Evolutionary conservation across 2,797 vertebrate genomes (phyloP).

Genomic region (Heliangelus exortis): DNA sequence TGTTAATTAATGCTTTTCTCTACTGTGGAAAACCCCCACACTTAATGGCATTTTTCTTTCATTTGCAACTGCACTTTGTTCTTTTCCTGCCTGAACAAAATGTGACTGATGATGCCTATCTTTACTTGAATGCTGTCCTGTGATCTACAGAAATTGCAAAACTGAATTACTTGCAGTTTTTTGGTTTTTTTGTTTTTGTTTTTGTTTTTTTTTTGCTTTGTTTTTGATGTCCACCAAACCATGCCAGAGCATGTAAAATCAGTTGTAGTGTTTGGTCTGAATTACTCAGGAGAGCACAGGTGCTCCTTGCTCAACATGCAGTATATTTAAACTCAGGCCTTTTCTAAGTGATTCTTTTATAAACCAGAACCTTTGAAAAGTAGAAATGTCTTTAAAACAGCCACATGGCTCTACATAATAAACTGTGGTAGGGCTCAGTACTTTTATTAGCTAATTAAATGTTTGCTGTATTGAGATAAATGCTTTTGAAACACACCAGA

Average conservation of each 20-base stretch:
- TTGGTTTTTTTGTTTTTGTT: not conserved
- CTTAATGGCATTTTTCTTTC: not conserved
- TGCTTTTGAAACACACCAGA: slow-evolving; percentile 46
- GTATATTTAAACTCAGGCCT: not conserved
- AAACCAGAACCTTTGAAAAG: slow-evolving; percentile 59
- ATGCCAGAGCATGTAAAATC: not conserved
- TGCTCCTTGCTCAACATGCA: not conserved
- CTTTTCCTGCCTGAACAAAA: slow-evolving; percentile 3
- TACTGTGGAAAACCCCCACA: not conserved
- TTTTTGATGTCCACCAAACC: slow-evolving; percentile 1
- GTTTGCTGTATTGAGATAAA: slow-evolving; percentile 14
- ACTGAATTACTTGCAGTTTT: not conserved
- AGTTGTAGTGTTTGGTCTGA: not conserved
- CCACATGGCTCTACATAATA: slow-evolving; percentile 61
- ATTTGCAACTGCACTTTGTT: not conserved
- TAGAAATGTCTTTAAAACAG: slow-evolving; percentile 39
- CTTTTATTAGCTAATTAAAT: slow-evolving; percentile 58
- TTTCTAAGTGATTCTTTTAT: slow-evolving; percentile 39
- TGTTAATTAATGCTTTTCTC: not conserved
- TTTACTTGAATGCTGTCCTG: not conserved
- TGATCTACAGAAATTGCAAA: not conserved
- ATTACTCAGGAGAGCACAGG: not conserved
- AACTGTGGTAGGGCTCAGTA: slow-evolving; percentile 60
- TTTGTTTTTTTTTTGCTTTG: not conserved
- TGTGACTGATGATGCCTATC: not conserved